phyloP scores from a whole-genome alignment of 2,888 invertebrate species.

The Hipparchia semele region DNA sequence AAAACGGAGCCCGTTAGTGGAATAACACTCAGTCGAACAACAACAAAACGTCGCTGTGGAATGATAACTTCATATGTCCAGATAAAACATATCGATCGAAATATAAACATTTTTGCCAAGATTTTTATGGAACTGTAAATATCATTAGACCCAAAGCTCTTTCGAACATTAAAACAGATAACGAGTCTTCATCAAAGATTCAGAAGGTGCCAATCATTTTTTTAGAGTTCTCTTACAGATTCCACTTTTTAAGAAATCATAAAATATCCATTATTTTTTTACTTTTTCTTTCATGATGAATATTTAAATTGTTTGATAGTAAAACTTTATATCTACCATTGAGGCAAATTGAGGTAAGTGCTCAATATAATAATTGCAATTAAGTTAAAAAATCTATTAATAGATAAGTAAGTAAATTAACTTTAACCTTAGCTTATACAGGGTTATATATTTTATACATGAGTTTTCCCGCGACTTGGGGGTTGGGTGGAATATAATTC shows the following conservation, averaged over 20 bases:
- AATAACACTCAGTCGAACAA: too few relatives aligned
- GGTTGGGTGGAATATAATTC: too few relatives aligned
- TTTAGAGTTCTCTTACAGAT: not conserved
- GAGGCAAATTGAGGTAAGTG: not conserved
- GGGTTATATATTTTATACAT: too few relatives aligned
- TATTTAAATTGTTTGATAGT: not conserved
- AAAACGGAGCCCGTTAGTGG: too few relatives aligned
- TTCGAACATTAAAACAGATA: slow-evolving; percentile 20
- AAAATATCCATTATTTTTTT: slow-evolving; percentile 9
- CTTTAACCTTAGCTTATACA: too few relatives aligned
- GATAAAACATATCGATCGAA: too few relatives aligned
- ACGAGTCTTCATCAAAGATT: slow-evolving; percentile 20
- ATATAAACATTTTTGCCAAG: not conserved
- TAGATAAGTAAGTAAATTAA: too few relatives aligned
- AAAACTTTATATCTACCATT: not conserved
- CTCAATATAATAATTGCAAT: too few relatives aligned
- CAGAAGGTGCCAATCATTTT: slow-evolving; percentile 21
- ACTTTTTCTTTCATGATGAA: slow-evolving; percentile 1
- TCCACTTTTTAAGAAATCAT: slow-evolving; percentile 13
- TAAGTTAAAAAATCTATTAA: too few relatives aligned
- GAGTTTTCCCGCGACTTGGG: too few relatives aligned
- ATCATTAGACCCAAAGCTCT: not conserved
- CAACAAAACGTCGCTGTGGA: too few relatives aligned
- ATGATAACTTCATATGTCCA: too few relatives aligned
- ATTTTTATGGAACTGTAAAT: not conserved